Conservation (phyloP, 2,888 invertebrate genomes). For the Pollenia labialis region DNA sequence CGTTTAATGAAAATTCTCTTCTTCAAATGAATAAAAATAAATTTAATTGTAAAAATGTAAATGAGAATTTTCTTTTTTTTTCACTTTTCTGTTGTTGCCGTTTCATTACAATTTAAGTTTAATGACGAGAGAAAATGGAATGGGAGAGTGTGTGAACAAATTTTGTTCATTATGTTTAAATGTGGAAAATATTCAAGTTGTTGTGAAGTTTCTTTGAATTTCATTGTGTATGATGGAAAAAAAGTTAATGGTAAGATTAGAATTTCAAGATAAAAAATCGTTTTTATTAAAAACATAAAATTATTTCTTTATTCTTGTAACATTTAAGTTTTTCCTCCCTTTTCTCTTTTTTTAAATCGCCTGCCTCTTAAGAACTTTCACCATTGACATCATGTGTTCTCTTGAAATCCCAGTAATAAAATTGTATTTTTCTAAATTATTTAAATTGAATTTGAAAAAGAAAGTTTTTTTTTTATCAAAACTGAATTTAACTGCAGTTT, state of each 20-base stretch:
- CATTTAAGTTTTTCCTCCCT: too few species aligned
- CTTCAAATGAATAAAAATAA: conserved; percentile 44
- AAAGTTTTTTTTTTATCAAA: background rate
- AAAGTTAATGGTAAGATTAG: background rate
- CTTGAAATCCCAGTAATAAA: background rate
- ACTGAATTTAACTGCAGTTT: background rate
- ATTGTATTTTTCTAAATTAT: conserved; percentile 11
- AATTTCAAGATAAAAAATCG: background rate
- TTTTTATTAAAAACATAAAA: conserved; percentile 27
- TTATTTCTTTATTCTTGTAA: background rate
- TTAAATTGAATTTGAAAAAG: background rate
- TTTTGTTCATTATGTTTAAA: conserved; percentile 23
- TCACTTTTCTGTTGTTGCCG: conserved; percentile 5
- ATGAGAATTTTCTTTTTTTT: conserved; percentile 54
- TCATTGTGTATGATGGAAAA: background rate
- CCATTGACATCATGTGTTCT: conserved; percentile 8
- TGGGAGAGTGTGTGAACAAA: background rate
- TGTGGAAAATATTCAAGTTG: conserved; percentile 22
- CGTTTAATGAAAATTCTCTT: conserved; percentile 66
- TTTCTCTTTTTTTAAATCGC: background rate
- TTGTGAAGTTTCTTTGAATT: background rate
- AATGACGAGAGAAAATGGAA: background rate
- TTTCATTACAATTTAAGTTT: conserved; percentile 33
- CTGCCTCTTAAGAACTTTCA: background rate
- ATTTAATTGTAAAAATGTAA: conserved; percentile 67